These are phyloP conservation scores for Corbicula japonica DNA, from an alignment of 2,888 invertebrate genomes.

Conservation along the genomic window DNA sequence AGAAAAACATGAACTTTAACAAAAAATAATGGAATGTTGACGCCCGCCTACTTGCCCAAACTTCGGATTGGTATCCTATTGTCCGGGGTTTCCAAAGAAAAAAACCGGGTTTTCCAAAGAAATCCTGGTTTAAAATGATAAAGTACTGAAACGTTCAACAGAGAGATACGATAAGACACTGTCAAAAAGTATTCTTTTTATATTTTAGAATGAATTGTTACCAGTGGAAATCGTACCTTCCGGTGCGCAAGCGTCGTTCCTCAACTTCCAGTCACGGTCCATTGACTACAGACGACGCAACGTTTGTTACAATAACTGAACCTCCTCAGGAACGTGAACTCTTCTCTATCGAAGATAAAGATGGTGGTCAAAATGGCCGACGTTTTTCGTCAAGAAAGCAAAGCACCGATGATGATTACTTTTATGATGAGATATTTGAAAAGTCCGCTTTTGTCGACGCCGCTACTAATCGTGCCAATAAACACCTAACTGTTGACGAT, in stretches of 20 bases:
- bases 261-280: constrained; percentile 53
- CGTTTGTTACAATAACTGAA: constrained; percentile 29
- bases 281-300: constrained; percentile 42
- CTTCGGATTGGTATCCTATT: too few species aligned
- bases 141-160: not conserved
- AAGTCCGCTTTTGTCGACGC: constrained; percentile 70
- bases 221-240: constrained; percentile 12
- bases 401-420: constrained; percentile 63
- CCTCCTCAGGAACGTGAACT: constrained; percentile 54
- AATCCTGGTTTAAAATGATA: not conserved
- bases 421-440: constrained; percentile 73
- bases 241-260: constrained; percentile 9
- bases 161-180: not conserved
- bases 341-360: constrained; percentile 68
- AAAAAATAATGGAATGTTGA: too few species aligned
- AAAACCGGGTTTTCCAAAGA: too few species aligned
- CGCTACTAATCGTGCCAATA: constrained; percentile 60
- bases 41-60: too few species aligned
- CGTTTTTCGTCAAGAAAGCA: constrained; percentile 6
- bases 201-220: constrained; percentile 1
- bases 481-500: constrained; percentile 50
- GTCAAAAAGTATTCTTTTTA: not conserved
- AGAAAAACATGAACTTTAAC: too few species aligned
- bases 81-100: not conserved
- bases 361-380: constrained; percentile 62